Conservation (phyloP, 1,140 invertebrate genomes). For the Drosophila parabipectinata region DNA sequence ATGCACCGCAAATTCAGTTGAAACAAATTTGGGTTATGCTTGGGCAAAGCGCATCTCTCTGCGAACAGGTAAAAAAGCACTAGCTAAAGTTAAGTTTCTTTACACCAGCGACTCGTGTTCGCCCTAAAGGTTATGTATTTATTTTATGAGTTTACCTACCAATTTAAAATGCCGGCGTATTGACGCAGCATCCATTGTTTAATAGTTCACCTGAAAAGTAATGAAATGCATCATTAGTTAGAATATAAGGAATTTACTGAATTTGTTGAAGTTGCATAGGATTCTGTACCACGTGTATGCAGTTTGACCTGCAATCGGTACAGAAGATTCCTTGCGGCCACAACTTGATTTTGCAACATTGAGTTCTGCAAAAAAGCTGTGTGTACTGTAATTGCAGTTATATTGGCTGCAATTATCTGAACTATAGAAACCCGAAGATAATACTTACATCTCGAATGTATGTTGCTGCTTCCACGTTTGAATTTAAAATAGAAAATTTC, state of each 20-base stretch:
- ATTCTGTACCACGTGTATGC: constrained; percentile 48
- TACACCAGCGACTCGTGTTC: constrained; percentile 81
- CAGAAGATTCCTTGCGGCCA: constrained; percentile 1
- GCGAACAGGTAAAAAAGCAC: constrained; percentile 81
- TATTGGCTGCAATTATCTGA: constrained; percentile 47
- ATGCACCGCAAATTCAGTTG: constrained; percentile 78
- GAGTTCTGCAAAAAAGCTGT: constrained; percentile 64
- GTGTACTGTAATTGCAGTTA: constrained; percentile 61
- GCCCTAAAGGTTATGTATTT: background rate
- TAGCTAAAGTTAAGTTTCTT: constrained; percentile 78
- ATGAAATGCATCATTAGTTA: background rate
- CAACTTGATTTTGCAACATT: constrained; percentile 62
- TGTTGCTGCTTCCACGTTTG: constrained; percentile 15
- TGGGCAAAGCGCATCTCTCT: constrained; percentile 72
- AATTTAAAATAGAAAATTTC: background rate
- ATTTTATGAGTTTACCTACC: constrained; percentile 21
- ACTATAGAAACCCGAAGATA: background rate
- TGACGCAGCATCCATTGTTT: background rate
- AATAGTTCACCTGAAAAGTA: constrained; percentile 44
- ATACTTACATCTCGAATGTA: constrained; percentile 8
- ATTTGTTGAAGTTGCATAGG: constrained; percentile 28
- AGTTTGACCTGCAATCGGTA: constrained; percentile 28
- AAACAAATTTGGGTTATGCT: constrained; percentile 79
- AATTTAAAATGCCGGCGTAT: constrained; percentile 14
- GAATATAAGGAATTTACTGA: too few species aligned